Base-by-base conservation (phyloP, 2,797 vertebrate species). In the Leptodactylus fallax region DNA sequence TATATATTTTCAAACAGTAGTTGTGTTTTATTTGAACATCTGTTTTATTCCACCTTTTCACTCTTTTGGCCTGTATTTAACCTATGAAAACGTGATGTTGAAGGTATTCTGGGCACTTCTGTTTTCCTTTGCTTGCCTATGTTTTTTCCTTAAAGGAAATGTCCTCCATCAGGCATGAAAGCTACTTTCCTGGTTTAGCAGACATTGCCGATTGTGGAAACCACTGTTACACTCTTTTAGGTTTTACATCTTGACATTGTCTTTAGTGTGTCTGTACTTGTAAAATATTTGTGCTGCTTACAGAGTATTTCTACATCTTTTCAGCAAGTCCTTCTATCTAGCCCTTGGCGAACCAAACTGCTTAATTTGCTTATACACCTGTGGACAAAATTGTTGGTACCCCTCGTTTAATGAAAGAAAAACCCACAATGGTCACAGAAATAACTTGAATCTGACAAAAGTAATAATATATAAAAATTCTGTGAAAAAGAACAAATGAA, bases 81-180 rank as follows among this genome's bases (percentile, higher is more conserved):
- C 95, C 95, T 92, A 92, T 88, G 91, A 91, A 93, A 92, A 90
- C 85, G 63, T 90, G 92, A 95, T 92, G 90, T 90, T 88, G 23
- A 92, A 91, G 92, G 92, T 93, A 91, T 91, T 80, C 92, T 92
- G 67, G 87, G 90, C 89, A 23, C 76, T 92, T 90, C 87, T 94
- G 93, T 95, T 95, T 95, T 94, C 94, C 87, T 91, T 91, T 90
- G 89, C 77, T 91, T 93, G 88, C 56, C 85, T 91, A 89, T 95
- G 92, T 93, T 95, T 96, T 94, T 95, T 94, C 93, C 93, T 94
- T 91, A 14, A 92, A 95, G 93, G 94, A 95, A 95, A 93, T 93
- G 90, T 89, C 93, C n/a, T 86, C 79, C 85, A 90, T 83, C 17
- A 45, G 23, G 85, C 0, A 17, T 25, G 76, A 79, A 76, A 60